A percentile compares a stretch with the other conserved stretches of the same genome.
Conservation (phyloP, 2,888 invertebrate genomes). For the Candidula unifasciata region DNA sequence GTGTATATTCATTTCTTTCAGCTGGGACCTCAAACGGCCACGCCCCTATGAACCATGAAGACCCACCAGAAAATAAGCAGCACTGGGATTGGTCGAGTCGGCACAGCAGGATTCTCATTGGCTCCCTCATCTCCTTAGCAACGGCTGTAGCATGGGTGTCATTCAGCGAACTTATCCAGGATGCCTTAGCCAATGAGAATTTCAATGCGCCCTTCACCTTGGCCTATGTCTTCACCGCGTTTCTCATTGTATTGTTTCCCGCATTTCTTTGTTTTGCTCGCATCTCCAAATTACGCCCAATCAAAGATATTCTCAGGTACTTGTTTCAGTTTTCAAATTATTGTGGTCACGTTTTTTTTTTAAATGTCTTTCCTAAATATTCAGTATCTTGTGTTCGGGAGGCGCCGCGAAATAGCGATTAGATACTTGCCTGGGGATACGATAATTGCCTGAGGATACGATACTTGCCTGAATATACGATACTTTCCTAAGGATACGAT, state of each 20-base stretch:
- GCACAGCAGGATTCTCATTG: slow-evolving; percentile 43
- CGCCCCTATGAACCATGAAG: slow-evolving; percentile 3
- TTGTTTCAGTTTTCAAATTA: neutral
- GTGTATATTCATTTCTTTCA: neutral
- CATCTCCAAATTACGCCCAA: slow-evolving; percentile 81
- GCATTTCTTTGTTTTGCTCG: slow-evolving; percentile 84
- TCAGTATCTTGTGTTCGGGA: too few relatives aligned
- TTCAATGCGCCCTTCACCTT: slow-evolving; percentile 96
- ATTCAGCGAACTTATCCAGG: slow-evolving; percentile 86
- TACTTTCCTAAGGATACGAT: too few relatives aligned
- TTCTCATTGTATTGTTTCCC: slow-evolving; percentile 93
- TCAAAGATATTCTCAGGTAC: slow-evolving; percentile 61
- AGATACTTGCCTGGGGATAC: too few relatives aligned
- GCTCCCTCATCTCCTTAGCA: slow-evolving; percentile 53
- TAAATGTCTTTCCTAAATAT: too few relatives aligned
- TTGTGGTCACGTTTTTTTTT: neutral
- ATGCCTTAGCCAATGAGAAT: slow-evolving; percentile 49
- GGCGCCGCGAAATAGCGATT: too few relatives aligned
- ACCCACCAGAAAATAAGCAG: slow-evolving; percentile 15
- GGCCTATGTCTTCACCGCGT: slow-evolving; percentile 95
- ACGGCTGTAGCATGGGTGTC: slow-evolving; percentile 95
- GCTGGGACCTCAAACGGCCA: slow-evolving; percentile 38
- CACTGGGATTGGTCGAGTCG: slow-evolving; percentile 48
- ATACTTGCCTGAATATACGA: too few relatives aligned
- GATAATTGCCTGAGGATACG: too few relatives aligned